phyloP scores from a whole-genome alignment of 2,113 vertebrate species.

The Cygnus buccinator region DNA sequence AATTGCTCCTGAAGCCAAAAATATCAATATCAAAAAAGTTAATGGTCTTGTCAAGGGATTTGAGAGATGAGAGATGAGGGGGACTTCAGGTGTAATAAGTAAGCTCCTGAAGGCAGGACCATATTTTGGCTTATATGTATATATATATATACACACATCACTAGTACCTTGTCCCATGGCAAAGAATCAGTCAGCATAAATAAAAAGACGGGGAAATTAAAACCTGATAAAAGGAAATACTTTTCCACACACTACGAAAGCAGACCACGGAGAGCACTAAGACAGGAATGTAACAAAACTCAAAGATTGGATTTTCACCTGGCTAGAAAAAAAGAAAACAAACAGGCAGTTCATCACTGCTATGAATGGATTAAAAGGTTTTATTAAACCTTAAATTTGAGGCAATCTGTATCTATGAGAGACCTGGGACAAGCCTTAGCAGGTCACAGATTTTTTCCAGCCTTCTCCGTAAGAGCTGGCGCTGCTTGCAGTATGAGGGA shows the following conservation, averaged over 20 bases:
- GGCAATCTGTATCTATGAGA: not conserved
- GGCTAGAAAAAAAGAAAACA: not conserved
- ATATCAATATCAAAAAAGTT: not conserved
- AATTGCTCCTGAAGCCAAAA: not conserved
- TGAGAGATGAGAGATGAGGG: not conserved
- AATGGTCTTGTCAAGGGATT: not conserved
- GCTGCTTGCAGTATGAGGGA: accelerated
- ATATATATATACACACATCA: accelerated
- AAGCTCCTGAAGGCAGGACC: not conserved
- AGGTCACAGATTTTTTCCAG: not conserved
- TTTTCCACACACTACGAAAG: not conserved
- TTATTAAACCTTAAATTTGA: not conserved
- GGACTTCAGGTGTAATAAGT: not conserved
- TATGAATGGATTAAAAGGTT: not conserved
- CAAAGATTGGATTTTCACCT: not conserved
- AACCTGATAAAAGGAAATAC: not conserved
- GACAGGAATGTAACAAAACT: not conserved
- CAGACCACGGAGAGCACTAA: not conserved
- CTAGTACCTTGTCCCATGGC: not conserved
- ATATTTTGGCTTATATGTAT: not conserved
- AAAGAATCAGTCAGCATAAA: not conserved
- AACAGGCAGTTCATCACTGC: not conserved
- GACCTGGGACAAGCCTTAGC: not conserved
- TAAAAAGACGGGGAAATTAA: not conserved
- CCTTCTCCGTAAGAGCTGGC: not conserved